Evolutionary conservation across 2,888 invertebrate species (phyloP).

Genomic region (Lochmaea capreae): DNA sequence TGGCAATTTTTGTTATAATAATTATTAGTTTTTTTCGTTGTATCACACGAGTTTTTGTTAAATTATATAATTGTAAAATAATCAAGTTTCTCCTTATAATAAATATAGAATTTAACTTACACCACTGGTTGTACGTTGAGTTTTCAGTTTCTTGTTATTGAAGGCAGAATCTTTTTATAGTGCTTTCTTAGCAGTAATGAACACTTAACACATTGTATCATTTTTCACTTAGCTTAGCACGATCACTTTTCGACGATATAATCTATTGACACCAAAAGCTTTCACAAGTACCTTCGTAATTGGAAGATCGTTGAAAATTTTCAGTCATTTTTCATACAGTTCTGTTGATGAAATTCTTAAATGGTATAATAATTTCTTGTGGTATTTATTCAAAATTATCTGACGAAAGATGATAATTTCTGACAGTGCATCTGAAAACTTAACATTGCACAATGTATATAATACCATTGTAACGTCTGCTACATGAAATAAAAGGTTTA

Average conservation of each 20-base stretch:
- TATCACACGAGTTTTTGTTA: neutral
- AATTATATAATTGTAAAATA: neutral
- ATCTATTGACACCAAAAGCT: neutral
- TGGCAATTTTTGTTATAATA: neutral
- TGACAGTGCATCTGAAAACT: too few relatives aligned
- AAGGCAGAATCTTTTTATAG: neutral
- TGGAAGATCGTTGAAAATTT: neutral
- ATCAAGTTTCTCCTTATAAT: too few relatives aligned
- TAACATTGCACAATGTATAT: too few relatives aligned
- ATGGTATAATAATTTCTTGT: neutral
- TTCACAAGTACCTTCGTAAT: neutral
- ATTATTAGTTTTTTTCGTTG: neutral
- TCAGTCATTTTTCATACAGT: neutral
- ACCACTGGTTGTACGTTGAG: neutral
- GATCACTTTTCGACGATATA: neutral
- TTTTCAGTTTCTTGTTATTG: neutral
- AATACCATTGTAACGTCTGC: too few relatives aligned
- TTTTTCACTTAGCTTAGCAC: constrained; percentile 1
- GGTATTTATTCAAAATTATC: too few relatives aligned
- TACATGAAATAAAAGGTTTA: too few relatives aligned
- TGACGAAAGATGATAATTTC: too few relatives aligned
- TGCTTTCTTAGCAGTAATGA: neutral
- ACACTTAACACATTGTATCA: constrained; percentile 1
- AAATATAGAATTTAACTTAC: neutral
- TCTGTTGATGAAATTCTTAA: neutral